Conservation (phyloP, 2,113 vertebrate species). For the Pituophis catenifer region DNA sequence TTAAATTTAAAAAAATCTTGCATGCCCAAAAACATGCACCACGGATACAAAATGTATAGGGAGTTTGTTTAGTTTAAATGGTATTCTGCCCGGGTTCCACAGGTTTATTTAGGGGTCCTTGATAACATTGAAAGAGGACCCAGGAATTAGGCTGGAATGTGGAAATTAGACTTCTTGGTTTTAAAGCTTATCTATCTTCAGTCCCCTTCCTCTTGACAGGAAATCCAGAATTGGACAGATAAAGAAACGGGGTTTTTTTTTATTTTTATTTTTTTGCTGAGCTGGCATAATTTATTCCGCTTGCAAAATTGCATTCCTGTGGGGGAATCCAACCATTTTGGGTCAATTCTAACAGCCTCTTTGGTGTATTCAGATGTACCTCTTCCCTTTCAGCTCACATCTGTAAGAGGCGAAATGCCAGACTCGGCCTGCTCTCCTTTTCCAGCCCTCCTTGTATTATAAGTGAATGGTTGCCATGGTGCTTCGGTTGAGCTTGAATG, state of each 20-base stretch:
- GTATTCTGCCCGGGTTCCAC: neutral
- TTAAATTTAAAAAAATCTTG: neutral
- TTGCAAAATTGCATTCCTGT: neutral
- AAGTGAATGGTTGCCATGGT: neutral
- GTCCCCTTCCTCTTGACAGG: neutral
- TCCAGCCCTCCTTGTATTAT: neutral
- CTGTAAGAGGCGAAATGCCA: neutral
- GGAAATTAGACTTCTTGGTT: neutral
- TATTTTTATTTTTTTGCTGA: too few relatives aligned
- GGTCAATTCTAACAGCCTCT: neutral
- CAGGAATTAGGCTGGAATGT: neutral
- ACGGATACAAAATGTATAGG: neutral
- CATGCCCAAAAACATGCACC: neutral
- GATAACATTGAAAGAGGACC: neutral
- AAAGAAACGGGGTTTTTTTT: neutral
- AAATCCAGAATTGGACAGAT: neutral
- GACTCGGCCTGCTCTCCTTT: neutral
- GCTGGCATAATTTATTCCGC: neutral
- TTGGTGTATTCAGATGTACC: neutral
- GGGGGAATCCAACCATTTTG: neutral
- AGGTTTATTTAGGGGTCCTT: neutral
- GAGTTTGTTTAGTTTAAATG: neutral
- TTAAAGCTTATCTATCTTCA: neutral
- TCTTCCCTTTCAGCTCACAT: conserved; percentile 7
- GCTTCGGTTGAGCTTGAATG: conserved; percentile 23